Percentiles rank a stretch among this genome's conserved stretches.
phyloP scores from a whole-genome alignment of 2,888 invertebrate genomes.

The Pollenia angustigena region DNA sequence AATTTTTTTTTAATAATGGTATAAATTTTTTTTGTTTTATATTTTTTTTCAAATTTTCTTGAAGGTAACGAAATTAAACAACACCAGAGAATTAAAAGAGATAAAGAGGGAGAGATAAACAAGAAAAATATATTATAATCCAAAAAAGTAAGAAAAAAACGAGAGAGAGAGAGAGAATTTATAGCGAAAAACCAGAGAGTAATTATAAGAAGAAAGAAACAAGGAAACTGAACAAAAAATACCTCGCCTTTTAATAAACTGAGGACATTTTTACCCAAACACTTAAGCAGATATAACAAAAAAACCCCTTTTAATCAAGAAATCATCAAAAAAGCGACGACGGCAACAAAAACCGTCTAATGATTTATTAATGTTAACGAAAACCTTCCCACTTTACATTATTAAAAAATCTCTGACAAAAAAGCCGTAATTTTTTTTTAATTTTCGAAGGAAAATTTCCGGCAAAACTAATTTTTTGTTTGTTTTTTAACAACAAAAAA shows the following conservation, averaged over 20 bases:
- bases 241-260: background rate
- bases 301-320: background rate
- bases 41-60: conserved; percentile 4
- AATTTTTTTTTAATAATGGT: too few relatives aligned
- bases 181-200: conserved; percentile 13
- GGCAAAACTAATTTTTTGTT: background rate
- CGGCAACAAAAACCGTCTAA: conserved; percentile 54
- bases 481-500: conserved; percentile 7
- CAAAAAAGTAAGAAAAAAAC: background rate
- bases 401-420: background rate
- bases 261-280: conserved; percentile 11
- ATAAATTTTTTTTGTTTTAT: background rate
- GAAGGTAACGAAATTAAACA: conserved; percentile 64
- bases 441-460: conserved; percentile 34
- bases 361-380: conserved; percentile 59
- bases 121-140: background rate
- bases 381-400: conserved; percentile 23
- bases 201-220: conserved; percentile 15
- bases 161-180: conserved; percentile 16
- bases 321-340: background rate
- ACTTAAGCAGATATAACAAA: background rate
- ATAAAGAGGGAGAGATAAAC: conserved; percentile 2
- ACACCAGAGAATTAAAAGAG: conserved; percentile 49
- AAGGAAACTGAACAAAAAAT: background rate
- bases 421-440: conserved; percentile 25